Conservation (phyloP, 2,113 vertebrate genomes). For the Phoenicopterus ruber region DNA sequence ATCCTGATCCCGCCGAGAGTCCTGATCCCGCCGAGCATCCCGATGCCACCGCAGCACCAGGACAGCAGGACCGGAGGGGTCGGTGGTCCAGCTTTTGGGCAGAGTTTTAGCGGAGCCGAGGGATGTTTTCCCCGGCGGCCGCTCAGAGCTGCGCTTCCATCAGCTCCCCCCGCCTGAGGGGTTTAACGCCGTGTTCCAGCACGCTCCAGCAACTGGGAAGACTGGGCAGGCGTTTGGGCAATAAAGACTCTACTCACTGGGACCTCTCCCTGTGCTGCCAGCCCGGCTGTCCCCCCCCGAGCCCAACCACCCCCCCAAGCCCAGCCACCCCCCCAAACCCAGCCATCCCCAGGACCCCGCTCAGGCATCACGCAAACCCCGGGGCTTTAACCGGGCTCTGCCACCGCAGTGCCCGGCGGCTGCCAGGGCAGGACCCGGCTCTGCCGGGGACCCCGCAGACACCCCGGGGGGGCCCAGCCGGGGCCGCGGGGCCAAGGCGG, state of each 20-base stretch:
- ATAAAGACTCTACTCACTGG: neutral
- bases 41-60: no score
- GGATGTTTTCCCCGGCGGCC: neutral
- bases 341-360: neutral
- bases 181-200: fast-evolving
- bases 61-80: no score
- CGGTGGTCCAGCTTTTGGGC: neutral
- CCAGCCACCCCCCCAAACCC: no score
- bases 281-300: no score
- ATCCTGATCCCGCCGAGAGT: no score
- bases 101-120: neutral
- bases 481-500: fast-evolving
- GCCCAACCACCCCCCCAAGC: no score
- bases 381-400: neutral
- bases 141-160: neutral
- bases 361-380: neutral
- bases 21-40: no score
- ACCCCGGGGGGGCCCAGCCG: fast-evolving
- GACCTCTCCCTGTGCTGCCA: no score
- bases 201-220: neutral
- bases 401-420: neutral
- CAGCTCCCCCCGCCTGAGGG: neutral
- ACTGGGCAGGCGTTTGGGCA: neutral
- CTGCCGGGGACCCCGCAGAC: neutral
- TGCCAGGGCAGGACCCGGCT: neutral